Conservation (phyloP, 2,113 vertebrate genomes). For the Mus pahari region DNA sequence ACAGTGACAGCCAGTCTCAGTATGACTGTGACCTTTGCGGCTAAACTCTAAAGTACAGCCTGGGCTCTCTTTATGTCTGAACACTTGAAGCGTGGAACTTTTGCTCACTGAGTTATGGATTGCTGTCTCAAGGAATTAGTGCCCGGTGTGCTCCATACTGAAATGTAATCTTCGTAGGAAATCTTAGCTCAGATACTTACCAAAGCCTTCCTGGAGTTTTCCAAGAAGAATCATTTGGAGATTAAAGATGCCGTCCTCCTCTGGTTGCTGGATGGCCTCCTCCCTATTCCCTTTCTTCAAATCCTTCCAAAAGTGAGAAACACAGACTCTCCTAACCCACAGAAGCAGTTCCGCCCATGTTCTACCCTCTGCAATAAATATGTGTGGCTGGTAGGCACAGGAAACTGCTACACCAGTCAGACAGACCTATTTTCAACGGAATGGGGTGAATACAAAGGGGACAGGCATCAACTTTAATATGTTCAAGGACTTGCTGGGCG, state of each 20-base stretch:
- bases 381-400: neutral
- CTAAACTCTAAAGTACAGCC: neutral
- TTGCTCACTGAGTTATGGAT: neutral
- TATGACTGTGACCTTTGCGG: neutral
- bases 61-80: neutral
- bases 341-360: neutral
- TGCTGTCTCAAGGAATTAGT: neutral
- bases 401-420: neutral
- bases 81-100: neutral
- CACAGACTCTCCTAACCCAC: neutral
- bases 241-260: neutral
- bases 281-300: neutral
- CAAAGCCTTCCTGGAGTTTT: neutral
- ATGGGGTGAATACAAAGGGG: neutral
- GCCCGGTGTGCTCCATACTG: neutral
- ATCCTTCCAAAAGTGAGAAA: neutral
- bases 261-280: neutral
- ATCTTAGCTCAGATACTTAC: neutral
- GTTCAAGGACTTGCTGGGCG: too few relatives aligned
- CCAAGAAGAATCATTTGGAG: neutral
- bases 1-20: neutral
- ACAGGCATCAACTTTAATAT: neutral
- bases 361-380: too few relatives aligned
- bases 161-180: neutral
- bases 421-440: neutral